Evolutionary conservation across 1,140 invertebrate genomes (phyloP).

Genomic region (Drosophila suzukii): DNA sequence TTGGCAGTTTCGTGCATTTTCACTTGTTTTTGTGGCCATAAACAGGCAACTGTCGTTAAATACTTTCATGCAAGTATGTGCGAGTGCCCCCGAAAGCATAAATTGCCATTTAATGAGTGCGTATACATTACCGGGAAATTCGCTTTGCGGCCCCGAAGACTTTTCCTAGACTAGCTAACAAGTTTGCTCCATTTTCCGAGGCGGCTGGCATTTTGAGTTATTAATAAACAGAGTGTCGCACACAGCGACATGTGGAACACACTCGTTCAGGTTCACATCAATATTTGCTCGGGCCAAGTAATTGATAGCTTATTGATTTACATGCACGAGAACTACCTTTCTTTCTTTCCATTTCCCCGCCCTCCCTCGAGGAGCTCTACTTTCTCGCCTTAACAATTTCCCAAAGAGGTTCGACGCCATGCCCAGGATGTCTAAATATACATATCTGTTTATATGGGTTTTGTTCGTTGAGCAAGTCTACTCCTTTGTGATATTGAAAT

Average conservation of each 20-base stretch:
- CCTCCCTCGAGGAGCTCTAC: neutral
- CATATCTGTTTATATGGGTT: neutral
- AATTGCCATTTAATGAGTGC: slow-evolving; percentile 38
- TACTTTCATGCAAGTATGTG: slow-evolving; percentile 1
- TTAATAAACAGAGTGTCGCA: slow-evolving; percentile 67
- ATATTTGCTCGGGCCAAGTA: slow-evolving; percentile 35
- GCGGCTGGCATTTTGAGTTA: slow-evolving; percentile 65
- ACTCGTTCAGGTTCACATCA: slow-evolving; percentile 4
- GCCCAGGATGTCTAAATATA: neutral
- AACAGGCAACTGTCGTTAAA: slow-evolving; percentile 40
- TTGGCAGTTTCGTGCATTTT: slow-evolving; percentile 10
- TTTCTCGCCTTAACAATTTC: neutral
- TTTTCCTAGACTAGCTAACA: slow-evolving; percentile 57
- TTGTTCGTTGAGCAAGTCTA: neutral
- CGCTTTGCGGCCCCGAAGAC: slow-evolving; percentile 48
- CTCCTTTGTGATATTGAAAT: neutral
- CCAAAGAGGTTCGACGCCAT: neutral
- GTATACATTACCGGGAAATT: slow-evolving; percentile 53
- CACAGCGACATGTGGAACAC: slow-evolving; percentile 13
- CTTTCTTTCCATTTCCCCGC: neutral
- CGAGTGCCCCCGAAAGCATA: slow-evolving; percentile 29
- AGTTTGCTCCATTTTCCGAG: slow-evolving; percentile 63
- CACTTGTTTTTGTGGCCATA: slow-evolving; percentile 26
- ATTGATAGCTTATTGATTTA: slow-evolving; percentile 73
- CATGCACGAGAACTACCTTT: slow-evolving; percentile 8